Base-by-base conservation (phyloP, 1,140 invertebrate species). In the Diplogasteroides magnus region DNA sequence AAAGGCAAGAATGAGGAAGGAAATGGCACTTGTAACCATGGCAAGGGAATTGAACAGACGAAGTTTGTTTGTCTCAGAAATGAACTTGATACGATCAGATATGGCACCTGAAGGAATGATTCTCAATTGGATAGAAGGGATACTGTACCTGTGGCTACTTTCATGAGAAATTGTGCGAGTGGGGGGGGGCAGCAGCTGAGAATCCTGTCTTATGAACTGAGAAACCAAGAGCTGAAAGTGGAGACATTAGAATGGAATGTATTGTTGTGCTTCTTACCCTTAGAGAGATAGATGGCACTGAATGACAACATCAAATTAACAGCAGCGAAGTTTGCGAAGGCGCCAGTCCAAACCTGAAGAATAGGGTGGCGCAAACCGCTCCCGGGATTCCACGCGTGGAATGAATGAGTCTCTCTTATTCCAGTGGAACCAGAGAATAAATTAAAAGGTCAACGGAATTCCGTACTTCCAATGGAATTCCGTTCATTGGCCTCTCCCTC, bases 271-370 rank as follows among this genome's bases (percentile, higher is more conserved):
- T 26, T 26, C 32, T n/a, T 11, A 66, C 64, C 64, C 14, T 62
- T 67, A 14, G 78, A 79, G 29, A 67, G 60, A 69, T 73, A 76
- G 23, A 78, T 58, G 23, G 79, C 77, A 27, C 80, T 82, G 68
- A 78, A 79, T 37, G 79, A 75, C 66, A 80, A 80, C 72, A 80
- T 77, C 75, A 81, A 72, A 61, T 80, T 80, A 60, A 80, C 78
- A 59, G 68, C 72, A 29, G 74, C 69, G 63, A 77, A 78, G 60
- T 79, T 79, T 60, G 78, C 78, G 26, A 79, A 60, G 23, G 78
- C 61, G 2, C 79, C 80, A 14, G 81, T 62, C 79, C 79, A 81
- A 28, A n/a, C n/a, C n/a, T n/a, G n/a, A n/a, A n/a, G n/a, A n/a
- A n/a, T n/a, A n/a, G n/a, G n/a, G n/a, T n/a, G n/a, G n/a, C n/a